These are phyloP conservation scores for Gephyroberyx darwinii DNA, from an alignment of 2,797 vertebrate species.

Conservation along the genomic window DNA sequence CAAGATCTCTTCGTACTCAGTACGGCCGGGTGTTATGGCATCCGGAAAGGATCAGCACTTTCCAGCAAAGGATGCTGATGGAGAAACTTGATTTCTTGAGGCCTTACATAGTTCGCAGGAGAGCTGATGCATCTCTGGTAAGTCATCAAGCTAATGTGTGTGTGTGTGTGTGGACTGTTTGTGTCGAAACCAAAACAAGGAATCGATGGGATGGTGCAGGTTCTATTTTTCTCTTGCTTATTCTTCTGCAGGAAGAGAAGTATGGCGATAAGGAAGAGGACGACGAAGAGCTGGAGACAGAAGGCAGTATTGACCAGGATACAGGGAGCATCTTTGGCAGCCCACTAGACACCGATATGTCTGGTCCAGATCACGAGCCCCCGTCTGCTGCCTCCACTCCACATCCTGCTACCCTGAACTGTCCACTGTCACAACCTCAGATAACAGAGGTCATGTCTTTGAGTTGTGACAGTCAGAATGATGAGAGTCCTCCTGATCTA, in stretches of 20 bases:
- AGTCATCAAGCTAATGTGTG: neutral
- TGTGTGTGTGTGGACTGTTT: too few relatives aligned
- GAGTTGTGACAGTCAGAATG: constrained; percentile 11
- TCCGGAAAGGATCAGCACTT: constrained; percentile 41
- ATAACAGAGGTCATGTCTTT: constrained; percentile 26
- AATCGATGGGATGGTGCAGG: too few relatives aligned
- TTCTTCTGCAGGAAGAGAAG: constrained; percentile 32
- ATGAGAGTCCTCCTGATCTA: neutral
- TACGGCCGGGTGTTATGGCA: constrained; percentile 46
- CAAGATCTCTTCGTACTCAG: constrained; percentile 47
- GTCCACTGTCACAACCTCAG: constrained; percentile 23
- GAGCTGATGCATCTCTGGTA: constrained; percentile 30
- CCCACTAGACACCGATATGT: constrained; percentile 16
- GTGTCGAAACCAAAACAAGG: too few relatives aligned
- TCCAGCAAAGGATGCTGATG: constrained; percentile 50
- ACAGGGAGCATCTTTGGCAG: constrained; percentile 36
- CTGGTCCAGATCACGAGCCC: constrained; percentile 29
- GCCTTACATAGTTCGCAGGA: constrained; percentile 47
- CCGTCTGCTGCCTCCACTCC: constrained; percentile 1
- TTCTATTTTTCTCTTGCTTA: neutral
- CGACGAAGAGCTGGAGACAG: constrained; percentile 43
- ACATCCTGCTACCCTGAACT: neutral
- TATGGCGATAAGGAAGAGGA: constrained; percentile 44
- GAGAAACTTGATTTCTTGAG: constrained; percentile 55
- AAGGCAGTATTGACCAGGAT: constrained; percentile 46